A percentile compares a stretch with the other conserved stretches of the same genome.
Conservation (phyloP, 2,797 vertebrate species). For the Microcaecilia unicolor region DNA sequence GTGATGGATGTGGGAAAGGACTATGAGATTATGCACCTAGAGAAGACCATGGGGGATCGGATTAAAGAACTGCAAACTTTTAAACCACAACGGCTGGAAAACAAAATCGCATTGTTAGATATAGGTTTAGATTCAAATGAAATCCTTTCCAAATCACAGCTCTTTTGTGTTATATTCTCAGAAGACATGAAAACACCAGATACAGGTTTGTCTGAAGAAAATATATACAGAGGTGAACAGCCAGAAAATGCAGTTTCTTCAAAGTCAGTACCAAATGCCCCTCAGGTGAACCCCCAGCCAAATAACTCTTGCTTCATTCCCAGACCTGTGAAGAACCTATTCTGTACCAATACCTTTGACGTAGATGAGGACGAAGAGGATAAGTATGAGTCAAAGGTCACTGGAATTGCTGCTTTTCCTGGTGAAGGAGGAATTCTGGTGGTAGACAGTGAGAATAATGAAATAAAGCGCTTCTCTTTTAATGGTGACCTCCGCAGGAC, state of each 20-base stretch:
- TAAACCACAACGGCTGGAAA: not conserved
- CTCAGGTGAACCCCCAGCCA: too few species aligned
- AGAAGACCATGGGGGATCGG: slow-evolving; percentile 9
- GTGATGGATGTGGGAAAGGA: slow-evolving; percentile 12
- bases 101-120: slow-evolving; percentile 2
- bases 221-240: too few species aligned
- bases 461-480: not conserved
- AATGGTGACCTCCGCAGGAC: not conserved
- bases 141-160: not conserved
- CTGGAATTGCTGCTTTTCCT: not conserved
- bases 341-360: not conserved
- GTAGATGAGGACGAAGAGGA: not conserved
- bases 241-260: too few species aligned
- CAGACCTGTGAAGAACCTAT: not conserved
- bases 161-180: not conserved
- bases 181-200: not conserved
- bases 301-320: not conserved
- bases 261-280: not conserved
- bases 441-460: slow-evolving; percentile 1
- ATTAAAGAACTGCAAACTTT: slow-evolving; percentile 7
- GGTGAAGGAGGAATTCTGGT: not conserved
- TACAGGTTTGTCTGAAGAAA: too few species aligned
- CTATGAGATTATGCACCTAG: slow-evolving; percentile 14
- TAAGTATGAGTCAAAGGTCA: not conserved
- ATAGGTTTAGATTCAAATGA: not conserved